Percentiles rank a stretch among this genome's conserved stretches.
Evolutionary conservation across 2,888 invertebrate genomes (phyloP).

Genomic region (Nebria salina): DNA sequence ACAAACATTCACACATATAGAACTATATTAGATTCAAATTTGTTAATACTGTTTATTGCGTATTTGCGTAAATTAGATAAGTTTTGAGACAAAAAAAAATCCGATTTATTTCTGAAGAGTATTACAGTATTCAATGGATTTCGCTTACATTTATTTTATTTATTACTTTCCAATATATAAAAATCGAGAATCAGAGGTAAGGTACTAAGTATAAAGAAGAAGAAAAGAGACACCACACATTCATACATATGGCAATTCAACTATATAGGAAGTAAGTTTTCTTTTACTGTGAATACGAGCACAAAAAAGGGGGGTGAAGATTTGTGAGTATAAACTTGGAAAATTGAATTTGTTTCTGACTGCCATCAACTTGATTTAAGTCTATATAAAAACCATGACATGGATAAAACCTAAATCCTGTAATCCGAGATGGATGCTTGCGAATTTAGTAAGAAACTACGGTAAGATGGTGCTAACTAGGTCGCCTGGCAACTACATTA

Average conservation of each 20-base stretch:
- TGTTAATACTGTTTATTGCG: too few relatives aligned
- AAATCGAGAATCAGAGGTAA: too few relatives aligned
- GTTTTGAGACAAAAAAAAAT: too few relatives aligned
- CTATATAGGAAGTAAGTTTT: slow-evolving; percentile 8
- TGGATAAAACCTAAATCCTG: neutral
- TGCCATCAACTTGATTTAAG: slow-evolving; percentile 3
- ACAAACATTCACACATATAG: too few relatives aligned
- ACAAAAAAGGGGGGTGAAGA: neutral
- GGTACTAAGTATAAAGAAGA: too few relatives aligned
- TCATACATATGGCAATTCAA: neutral
- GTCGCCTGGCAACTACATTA: slow-evolving; percentile 21
- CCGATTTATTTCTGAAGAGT: too few relatives aligned
- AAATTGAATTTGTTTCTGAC: slow-evolving; percentile 1
- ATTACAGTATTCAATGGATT: too few relatives aligned
- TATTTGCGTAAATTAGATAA: too few relatives aligned
- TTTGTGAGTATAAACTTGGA: slow-evolving; percentile 5
- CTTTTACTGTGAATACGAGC: neutral
- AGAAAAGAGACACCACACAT: too few relatives aligned
- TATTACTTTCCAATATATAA: too few relatives aligned
- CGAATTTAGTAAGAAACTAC: slow-evolving; percentile 17
- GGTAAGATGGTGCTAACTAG: slow-evolving; percentile 14
- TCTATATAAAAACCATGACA: slow-evolving; percentile 14
- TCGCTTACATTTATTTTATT: too few relatives aligned
- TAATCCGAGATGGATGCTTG: slow-evolving; percentile 12
- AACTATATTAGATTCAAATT: too few relatives aligned